Evolutionary conservation across 2,113 vertebrate species (phyloP).

Genomic region (Sinosuthora webbiana): DNA sequence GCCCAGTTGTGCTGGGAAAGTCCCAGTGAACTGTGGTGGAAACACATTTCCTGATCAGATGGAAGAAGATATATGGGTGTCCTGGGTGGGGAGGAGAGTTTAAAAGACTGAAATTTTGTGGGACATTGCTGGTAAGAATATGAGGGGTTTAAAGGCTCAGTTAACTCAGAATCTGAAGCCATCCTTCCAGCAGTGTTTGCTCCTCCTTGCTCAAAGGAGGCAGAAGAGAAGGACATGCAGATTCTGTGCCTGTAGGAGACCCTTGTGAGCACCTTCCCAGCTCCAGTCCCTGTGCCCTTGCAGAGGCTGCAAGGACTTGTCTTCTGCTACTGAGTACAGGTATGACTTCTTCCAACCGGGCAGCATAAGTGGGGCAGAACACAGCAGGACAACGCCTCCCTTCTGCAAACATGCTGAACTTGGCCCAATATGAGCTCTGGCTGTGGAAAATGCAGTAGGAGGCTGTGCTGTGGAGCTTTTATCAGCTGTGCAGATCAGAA

Average conservation of each 20-base stretch:
- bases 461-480: background rate
- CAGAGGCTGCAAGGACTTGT: background rate
- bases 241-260: background rate
- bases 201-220: background rate
- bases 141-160: background rate
- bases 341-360: background rate
- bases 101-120: background rate
- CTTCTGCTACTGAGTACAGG: background rate
- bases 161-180: background rate
- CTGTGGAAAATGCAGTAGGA: background rate
- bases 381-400: background rate
- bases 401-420: background rate
- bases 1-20: background rate
- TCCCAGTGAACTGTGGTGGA: background rate
- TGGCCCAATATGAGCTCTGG: background rate
- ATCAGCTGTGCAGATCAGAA: background rate
- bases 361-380: background rate
- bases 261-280: background rate
- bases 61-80: background rate
- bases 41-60: background rate
- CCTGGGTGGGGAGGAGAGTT: background rate
- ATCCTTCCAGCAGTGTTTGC: background rate
- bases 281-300: background rate
- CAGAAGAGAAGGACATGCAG: background rate
- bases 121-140: background rate